These are phyloP conservation scores for Parnassius mnemosyne DNA, from an alignment of 2,888 invertebrate genomes.

Conservation along the genomic window DNA sequence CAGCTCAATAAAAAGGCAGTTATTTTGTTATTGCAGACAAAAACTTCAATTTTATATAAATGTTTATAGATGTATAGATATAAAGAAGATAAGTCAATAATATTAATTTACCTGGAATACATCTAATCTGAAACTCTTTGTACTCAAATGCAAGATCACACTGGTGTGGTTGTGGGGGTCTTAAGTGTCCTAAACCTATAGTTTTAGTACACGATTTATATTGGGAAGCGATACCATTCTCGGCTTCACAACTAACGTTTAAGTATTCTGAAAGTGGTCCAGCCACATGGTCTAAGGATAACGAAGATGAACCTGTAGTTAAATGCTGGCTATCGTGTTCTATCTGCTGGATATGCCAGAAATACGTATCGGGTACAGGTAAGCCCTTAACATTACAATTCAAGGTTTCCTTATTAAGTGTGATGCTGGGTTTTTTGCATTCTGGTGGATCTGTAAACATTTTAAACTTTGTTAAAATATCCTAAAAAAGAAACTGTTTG, in stretches of 20 bases:
- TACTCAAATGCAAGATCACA: slow-evolving; percentile 70
- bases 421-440: slow-evolving; percentile 59
- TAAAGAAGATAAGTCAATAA: too few relatives aligned
- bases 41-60: too few relatives aligned
- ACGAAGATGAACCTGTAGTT: slow-evolving; percentile 64
- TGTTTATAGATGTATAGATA: too few relatives aligned
- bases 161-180: slow-evolving; percentile 65
- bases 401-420: slow-evolving; percentile 59
- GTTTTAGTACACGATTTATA: slow-evolving; percentile 59
- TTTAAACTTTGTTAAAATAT: too few relatives aligned
- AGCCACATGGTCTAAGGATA: slow-evolving; percentile 63
- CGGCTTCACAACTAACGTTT: slow-evolving; percentile 65
- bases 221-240: slow-evolving; percentile 68
- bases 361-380: slow-evolving; percentile 66
- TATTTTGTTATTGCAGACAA: too few relatives aligned
- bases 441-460: slow-evolving; percentile 64
- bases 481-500: too few relatives aligned
- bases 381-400: slow-evolving; percentile 62
- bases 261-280: slow-evolving; percentile 59
- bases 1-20: too few relatives aligned
- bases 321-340: slow-evolving; percentile 59
- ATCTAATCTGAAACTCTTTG: slow-evolving; percentile 71
- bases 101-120: slow-evolving; percentile 59
- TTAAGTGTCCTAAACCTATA: slow-evolving; percentile 61
- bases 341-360: slow-evolving; percentile 58